These are phyloP conservation scores for Beroe ovata DNA, from an alignment of 37 sponge, comb jelly and placozoan species.

Conservation along the genomic window DNA sequence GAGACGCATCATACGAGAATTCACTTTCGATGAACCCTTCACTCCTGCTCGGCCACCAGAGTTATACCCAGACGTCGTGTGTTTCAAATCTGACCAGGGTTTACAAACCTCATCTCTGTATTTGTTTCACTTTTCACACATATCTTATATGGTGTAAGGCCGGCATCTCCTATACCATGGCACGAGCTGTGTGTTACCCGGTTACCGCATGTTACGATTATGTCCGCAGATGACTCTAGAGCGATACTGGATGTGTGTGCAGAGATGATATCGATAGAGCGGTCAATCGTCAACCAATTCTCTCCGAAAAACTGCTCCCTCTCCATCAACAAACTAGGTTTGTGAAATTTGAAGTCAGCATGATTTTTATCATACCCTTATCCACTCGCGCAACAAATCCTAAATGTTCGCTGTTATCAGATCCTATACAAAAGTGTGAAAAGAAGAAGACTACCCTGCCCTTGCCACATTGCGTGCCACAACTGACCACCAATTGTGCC, in stretches of 20 bases:
- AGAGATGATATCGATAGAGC: constrained; percentile 47
- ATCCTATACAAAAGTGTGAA: background rate
- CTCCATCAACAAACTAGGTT: constrained; percentile 47
- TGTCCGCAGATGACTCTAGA: background rate
- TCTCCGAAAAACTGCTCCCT: constrained; percentile 11
- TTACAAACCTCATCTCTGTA: too few relatives aligned
- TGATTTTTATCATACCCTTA: too few relatives aligned
- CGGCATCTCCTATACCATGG: too few relatives aligned
- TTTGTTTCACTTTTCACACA: too few relatives aligned
- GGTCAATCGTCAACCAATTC: constrained; percentile 20
- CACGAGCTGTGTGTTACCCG: too few relatives aligned
- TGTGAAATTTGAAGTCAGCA: too few relatives aligned
- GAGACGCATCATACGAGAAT: background rate
- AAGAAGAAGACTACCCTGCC: background rate
- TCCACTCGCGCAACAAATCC: too few relatives aligned
- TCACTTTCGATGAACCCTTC: background rate
- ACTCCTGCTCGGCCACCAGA: background rate
- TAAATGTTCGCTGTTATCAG: too few relatives aligned
- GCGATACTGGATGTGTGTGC: constrained; percentile 59
- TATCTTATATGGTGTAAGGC: too few relatives aligned
- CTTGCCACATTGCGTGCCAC: background rate
- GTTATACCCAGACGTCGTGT: background rate
- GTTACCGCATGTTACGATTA: too few relatives aligned
- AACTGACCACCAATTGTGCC: too few relatives aligned
- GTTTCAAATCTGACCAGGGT: too few relatives aligned